Percentiles rank a stretch among this genome's conserved stretches.
Conservation (phyloP, 64 coral and sea anemone genomes). For the Montipora sp. region DNA sequence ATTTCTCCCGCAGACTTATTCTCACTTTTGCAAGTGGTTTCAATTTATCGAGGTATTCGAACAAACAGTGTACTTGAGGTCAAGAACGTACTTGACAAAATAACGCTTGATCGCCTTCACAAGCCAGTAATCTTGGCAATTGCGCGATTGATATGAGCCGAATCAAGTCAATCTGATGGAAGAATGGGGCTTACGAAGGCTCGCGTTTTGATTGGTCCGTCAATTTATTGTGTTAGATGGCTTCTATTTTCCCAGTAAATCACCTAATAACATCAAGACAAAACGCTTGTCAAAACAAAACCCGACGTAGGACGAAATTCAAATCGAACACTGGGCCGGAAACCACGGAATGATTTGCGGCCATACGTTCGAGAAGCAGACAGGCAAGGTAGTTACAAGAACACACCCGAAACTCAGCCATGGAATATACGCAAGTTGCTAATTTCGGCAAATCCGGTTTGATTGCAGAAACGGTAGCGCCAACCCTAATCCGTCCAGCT, state of each 20-base stretch:
- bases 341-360: constrained; percentile 68
- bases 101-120: constrained; percentile 56
- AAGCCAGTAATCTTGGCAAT: constrained; percentile 81
- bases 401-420: constrained; percentile 33
- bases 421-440: background rate
- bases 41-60: constrained; percentile 5
- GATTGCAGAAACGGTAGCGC: constrained; percentile 25
- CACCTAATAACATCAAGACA: constrained; percentile 70
- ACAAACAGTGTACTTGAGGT: constrained; percentile 63
- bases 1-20: constrained; percentile 7
- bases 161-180: constrained; percentile 65
- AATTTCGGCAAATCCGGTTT: constrained; percentile 25
- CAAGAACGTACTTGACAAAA: constrained; percentile 50
- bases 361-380: constrained; percentile 50
- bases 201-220: constrained; percentile 71
- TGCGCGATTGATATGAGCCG: constrained; percentile 79
- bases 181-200: constrained; percentile 73
- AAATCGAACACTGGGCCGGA: constrained; percentile 84
- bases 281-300: constrained; percentile 95
- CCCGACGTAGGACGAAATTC: constrained; percentile 69
- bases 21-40: constrained; percentile 39
- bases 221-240: constrained; percentile 68
- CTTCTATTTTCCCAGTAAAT: constrained; percentile 87
- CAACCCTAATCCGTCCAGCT: constrained; percentile 25
- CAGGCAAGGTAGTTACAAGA: constrained; percentile 34